Evolutionary conservation across 2,888 invertebrate species (phyloP).

Genomic region (Thalpophila matura): DNA sequence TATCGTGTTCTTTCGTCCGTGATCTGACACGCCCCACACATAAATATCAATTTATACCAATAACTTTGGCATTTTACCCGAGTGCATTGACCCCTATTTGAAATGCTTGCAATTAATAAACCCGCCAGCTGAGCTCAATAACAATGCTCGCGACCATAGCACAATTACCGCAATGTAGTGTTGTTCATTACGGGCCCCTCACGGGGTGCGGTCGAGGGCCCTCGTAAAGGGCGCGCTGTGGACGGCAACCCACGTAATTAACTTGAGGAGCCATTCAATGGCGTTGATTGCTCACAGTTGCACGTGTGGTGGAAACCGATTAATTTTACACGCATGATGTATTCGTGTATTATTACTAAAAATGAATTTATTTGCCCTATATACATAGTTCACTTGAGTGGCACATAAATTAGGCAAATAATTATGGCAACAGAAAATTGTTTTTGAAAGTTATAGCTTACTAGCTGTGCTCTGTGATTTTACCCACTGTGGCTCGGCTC

Average conservation of each 20-base stretch:
- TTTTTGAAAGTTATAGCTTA: no score
- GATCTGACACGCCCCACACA: slow-evolving; percentile 19
- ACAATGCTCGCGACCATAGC: slow-evolving; percentile 26
- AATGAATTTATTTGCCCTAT: no score
- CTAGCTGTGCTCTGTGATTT: no score
- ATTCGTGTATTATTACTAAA: no score
- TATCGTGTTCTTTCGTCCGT: slow-evolving; percentile 18
- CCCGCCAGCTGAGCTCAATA: slow-evolving; percentile 6
- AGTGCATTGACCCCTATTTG: slow-evolving; percentile 21
- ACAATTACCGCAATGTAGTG: slow-evolving; percentile 27
- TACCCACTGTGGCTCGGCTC: no score
- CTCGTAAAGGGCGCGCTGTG: slow-evolving; percentile 11
- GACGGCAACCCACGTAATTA: slow-evolving; percentile 20
- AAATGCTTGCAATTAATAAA: slow-evolving; percentile 29
- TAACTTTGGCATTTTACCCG: background rate
- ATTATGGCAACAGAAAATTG: no score
- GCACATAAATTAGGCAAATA: background rate
- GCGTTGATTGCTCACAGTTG: slow-evolving; percentile 42
- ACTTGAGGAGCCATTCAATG: slow-evolving; percentile 36
- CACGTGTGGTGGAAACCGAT: slow-evolving; percentile 13
- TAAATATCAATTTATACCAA: background rate
- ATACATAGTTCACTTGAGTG: background rate
- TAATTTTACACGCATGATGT: slow-evolving; percentile 19
- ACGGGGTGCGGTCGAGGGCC: slow-evolving; percentile 11
- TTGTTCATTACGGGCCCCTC: slow-evolving; percentile 29